Evolutionary conservation across 1,140 invertebrate species (phyloP).

Genomic region (Oryctes rhinoceros): DNA sequence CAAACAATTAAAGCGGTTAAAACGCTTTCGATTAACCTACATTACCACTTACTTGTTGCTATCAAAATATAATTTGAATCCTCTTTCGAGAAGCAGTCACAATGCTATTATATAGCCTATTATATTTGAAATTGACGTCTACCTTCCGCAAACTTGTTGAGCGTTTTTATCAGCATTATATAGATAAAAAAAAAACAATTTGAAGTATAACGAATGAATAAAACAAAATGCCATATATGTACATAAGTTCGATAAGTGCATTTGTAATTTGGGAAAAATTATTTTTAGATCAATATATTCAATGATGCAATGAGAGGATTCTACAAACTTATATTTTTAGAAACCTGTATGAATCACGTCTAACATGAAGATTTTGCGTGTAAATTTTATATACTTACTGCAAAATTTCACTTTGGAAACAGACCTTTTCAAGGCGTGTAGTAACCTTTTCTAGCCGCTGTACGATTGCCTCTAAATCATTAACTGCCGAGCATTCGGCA

Average conservation of each 20-base stretch:
- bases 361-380: background rate
- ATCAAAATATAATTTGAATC: too few species aligned
- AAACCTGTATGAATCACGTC: background rate
- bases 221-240: conserved; percentile 3
- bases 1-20: too few species aligned
- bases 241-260: background rate
- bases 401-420: conserved; percentile 47
- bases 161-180: background rate
- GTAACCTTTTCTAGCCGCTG: conserved; percentile 80
- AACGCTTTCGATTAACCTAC: too few species aligned
- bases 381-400: conserved; percentile 46
- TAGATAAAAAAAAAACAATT: background rate
- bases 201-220: background rate
- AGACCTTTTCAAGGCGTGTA: conserved; percentile 69
- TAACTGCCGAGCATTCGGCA: conserved; percentile 48
- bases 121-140: conserved; percentile 2
- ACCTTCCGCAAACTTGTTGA: background rate
- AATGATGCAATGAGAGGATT: background rate
- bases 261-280: too few species aligned
- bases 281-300: too few species aligned
- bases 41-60: too few species aligned
- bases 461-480: conserved; percentile 74
- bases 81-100: too few species aligned
- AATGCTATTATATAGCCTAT: too few species aligned
- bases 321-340: background rate